Conservation (phyloP, 2,797 vertebrate species). For the Rhodeus uyekii region DNA sequence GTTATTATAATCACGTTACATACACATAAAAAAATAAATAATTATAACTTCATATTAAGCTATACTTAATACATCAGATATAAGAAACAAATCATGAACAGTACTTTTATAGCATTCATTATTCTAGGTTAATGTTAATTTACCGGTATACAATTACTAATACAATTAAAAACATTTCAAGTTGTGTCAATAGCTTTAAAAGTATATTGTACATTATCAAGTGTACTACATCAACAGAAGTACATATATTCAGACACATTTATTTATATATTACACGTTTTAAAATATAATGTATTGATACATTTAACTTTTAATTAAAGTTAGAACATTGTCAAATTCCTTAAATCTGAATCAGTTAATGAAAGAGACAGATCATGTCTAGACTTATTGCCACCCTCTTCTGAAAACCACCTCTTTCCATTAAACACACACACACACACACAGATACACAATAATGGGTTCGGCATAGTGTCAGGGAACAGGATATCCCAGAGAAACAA, state of each 20-base stretch:
- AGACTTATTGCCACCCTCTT: constrained; percentile 12
- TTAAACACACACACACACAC: background rate
- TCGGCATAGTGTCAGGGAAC: constrained; percentile 35
- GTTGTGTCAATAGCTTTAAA: background rate
- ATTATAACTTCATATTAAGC: background rate
- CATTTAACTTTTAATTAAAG: background rate
- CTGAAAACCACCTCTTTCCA: background rate
- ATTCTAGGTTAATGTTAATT: background rate
- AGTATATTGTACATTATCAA: background rate
- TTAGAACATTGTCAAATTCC: background rate
- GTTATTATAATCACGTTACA: background rate
- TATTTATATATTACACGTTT: background rate
- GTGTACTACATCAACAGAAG: background rate
- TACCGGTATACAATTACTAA: background rate
- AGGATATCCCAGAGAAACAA: constrained; percentile 55
- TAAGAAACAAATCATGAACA: background rate
- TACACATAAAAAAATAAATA: background rate
- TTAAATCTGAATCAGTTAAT: background rate
- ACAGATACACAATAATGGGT: constrained; percentile 18
- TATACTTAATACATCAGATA: background rate
- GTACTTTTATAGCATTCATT: background rate
- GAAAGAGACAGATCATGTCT: constrained; percentile 1
- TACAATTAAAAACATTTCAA: background rate
- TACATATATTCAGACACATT: background rate
- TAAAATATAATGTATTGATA: background rate